phyloP scores from a whole-genome alignment of 2,797 vertebrate genomes.

The Spinibarbus caldwelli region DNA sequence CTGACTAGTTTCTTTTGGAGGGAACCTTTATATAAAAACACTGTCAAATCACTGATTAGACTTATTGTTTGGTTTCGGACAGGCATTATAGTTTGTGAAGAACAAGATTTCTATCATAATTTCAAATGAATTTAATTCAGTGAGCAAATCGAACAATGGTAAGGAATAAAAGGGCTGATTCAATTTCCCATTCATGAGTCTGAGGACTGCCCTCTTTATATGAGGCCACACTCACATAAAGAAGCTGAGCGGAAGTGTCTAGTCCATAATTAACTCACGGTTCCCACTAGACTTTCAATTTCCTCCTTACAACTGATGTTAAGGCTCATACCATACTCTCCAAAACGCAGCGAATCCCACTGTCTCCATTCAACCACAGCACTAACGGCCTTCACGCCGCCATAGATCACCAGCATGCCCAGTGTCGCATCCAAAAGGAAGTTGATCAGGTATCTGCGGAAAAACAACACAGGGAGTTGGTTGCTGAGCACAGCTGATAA shows the following conservation, averaged over 20 bases:
- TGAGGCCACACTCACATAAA: not conserved
- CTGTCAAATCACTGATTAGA: not conserved
- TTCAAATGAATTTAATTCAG: not conserved
- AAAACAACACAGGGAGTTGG: not conserved
- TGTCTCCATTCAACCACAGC: slow-evolving; percentile 95
- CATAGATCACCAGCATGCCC: slow-evolving; percentile 97
- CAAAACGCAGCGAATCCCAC: slow-evolving; percentile 96
- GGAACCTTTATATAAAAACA: not conserved
- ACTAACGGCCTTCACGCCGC: slow-evolving; percentile 87
- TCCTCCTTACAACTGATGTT: not conserved
- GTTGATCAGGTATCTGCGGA: slow-evolving; percentile 94
- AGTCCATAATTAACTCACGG: not conserved
- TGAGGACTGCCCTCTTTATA: not conserved
- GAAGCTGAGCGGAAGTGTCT: not conserved
- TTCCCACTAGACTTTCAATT: not conserved
- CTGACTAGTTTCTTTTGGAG: not conserved
- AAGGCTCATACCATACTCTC: slow-evolving; percentile 90
- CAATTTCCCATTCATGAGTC: not conserved
- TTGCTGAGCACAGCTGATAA: not conserved
- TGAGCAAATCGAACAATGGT: slow-evolving; percentile 7
- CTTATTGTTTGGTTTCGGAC: slow-evolving; percentile 1
- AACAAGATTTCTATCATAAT: not conserved
- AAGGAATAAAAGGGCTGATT: not conserved
- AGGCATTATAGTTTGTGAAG: not conserved
- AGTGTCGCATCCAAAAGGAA: slow-evolving; percentile 95